phyloP scores from a whole-genome alignment of 2,888 invertebrate genomes.

The Cancer borealis region DNA sequence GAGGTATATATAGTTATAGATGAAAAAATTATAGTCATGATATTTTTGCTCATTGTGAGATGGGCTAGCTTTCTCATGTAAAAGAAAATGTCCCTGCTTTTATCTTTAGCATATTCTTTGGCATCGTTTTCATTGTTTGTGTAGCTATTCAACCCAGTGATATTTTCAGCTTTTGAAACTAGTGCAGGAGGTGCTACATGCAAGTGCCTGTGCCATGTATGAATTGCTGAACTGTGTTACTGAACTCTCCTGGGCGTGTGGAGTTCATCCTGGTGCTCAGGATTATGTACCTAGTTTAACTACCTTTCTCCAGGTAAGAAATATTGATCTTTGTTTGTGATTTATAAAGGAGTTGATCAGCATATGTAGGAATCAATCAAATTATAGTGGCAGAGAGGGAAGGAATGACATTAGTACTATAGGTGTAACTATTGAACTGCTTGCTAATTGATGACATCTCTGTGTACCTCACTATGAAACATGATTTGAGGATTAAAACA shows the following conservation, averaged over 20 bases:
- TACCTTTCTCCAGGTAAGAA: constrained; percentile 63
- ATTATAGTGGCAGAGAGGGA: too few species aligned
- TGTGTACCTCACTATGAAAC: too few species aligned
- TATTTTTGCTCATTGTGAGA: too few species aligned
- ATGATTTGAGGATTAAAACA: too few species aligned
- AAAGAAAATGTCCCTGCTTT: neutral
- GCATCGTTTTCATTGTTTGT: neutral
- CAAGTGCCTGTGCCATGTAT: constrained; percentile 60
- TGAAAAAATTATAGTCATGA: too few species aligned
- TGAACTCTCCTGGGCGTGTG: constrained; percentile 60
- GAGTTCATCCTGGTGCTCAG: neutral
- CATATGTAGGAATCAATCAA: too few species aligned
- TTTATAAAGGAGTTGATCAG: neutral
- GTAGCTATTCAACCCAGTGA: neutral
- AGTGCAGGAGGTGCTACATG: constrained; percentile 68
- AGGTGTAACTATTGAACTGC: too few species aligned
- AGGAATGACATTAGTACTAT: too few species aligned
- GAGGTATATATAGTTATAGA: too few species aligned
- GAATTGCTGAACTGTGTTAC: constrained; percentile 58
- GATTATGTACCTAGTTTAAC: constrained; percentile 59
- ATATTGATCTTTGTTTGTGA: constrained; percentile 17
- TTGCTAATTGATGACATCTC: too few species aligned
- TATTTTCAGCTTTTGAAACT: constrained; percentile 59
- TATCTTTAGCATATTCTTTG: neutral
- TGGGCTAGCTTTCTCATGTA: too few species aligned